Percentiles rank a stretch among this genome's conserved stretches.
phyloP scores from a whole-genome alignment of 2,888 invertebrate genomes.

The Rhodophaea formosa region DNA sequence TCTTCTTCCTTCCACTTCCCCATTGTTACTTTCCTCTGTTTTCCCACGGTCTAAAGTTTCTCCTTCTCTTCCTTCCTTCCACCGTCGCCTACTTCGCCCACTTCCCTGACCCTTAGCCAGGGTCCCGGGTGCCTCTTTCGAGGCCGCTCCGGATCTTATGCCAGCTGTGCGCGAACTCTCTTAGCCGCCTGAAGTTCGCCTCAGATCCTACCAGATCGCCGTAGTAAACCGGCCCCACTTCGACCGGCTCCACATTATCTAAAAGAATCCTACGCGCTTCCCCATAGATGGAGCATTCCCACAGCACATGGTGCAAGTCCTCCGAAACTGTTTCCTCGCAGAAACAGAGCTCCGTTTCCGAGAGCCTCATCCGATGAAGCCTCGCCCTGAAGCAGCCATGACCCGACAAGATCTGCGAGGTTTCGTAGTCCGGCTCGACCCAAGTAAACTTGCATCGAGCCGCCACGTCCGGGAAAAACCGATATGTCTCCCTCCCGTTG shows the following conservation, averaged over 20 bases:
- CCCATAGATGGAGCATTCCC: background rate
- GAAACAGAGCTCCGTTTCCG: background rate
- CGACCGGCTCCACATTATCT: background rate
- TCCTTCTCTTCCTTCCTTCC: background rate
- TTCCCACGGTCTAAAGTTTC: too few species aligned
- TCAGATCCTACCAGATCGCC: background rate
- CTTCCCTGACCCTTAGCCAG: too few species aligned
- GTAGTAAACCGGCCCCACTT: background rate
- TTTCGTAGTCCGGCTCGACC: constrained; percentile 32
- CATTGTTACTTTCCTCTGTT: too few species aligned
- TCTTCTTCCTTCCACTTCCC: too few species aligned
- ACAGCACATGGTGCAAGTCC: background rate
- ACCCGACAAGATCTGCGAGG: constrained; percentile 30
- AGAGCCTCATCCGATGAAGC: constrained; percentile 24
- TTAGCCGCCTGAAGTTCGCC: background rate
- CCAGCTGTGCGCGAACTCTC: background rate
- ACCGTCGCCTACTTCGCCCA: background rate
- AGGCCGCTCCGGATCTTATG: background rate
- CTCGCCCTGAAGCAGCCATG: constrained; percentile 31
- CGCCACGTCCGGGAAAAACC: constrained; percentile 33
- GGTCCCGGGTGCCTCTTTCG: background rate
- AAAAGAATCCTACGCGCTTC: background rate
- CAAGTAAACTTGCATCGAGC: constrained; percentile 24
- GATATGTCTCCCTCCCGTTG: constrained; percentile 28
- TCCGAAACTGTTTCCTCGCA: background rate